Base-by-base conservation (phyloP, 2,797 vertebrate species). In the Mergus octosetaceus region DNA sequence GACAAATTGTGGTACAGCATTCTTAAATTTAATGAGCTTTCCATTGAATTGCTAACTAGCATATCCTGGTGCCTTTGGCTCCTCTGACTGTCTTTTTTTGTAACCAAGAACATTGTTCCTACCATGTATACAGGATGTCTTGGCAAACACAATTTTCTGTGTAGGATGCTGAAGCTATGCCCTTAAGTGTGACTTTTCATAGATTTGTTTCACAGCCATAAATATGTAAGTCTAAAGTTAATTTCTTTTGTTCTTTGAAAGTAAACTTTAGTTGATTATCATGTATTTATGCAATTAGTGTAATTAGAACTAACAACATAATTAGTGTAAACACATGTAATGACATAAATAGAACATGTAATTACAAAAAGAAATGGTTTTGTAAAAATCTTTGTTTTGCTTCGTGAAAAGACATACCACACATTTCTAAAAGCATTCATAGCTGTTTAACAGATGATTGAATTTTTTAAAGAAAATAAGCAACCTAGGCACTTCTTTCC, bases 231-330 rank as follows among this genome's bases (percentile, higher is more conserved):
- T 87, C 79, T 95, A 68, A 84, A 90, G 94, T 85, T 86, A 92
- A 78, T 95, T 94, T 87, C 90, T 97, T 97, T 97, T 97, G 97
- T 98, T 97, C 91, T 95, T 91, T 89, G 87, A 56, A 91, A 97
- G 94, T 96, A 74, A 93, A 95, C 93, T 95, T 95, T 83, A 77
- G 83, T 89, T 93, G 79, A 95, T 97, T 97, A 96, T 92, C 64
- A 92, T 97, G 83, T 93, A 69, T 96, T 97, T 98, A 96, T 97
- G 96, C 96, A 97, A 97, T 98, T 98, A 98, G 97, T 69, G 45
- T 96, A 98, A 98, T 98, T 97, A 96, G 91, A 84, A 78, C 91
- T 95, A 96, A 96, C 91, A 91, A 75, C 80, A 41, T 97, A 97
- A 98, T 98, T 96, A 97, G 90, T 38, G 41, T 97, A 97, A 97